A percentile compares a stretch with the other conserved stretches of the same genome.
These are phyloP conservation scores for Aphis craccivora DNA, from an alignment of 1,140 invertebrate species.

Conservation along the genomic window DNA sequence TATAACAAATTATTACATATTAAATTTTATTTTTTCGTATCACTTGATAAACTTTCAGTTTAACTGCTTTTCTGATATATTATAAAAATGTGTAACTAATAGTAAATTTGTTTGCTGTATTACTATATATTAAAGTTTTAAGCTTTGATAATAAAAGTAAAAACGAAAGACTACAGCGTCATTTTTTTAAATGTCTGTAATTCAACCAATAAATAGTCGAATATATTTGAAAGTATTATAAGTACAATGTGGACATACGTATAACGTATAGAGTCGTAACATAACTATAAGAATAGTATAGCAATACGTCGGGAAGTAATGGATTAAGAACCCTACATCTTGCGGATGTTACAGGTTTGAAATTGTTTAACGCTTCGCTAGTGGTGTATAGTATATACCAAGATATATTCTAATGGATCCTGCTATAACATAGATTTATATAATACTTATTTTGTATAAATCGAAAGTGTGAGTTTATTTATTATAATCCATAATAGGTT, in stretches of 20 bases:
- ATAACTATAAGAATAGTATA: neutral
- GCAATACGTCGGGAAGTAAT: neutral
- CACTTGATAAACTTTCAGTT: neutral
- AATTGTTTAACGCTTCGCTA: neutral
- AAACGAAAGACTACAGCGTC: neutral
- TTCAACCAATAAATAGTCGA: neutral
- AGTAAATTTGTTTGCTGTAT: neutral
- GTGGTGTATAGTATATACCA: neutral
- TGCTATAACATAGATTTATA: neutral
- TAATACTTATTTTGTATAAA: neutral
- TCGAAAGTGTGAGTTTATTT: neutral
- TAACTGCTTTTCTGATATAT: neutral
- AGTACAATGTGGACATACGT: neutral
- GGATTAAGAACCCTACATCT: neutral
- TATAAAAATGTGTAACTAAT: neutral
- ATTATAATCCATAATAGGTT: neutral
- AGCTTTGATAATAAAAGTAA: neutral
- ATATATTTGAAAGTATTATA: neutral
- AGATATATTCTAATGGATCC: neutral
- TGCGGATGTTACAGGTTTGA: neutral
- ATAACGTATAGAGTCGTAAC: neutral
- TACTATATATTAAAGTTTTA: neutral
- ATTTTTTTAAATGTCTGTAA: neutral
- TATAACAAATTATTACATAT: neutral
- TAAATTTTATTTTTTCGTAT: neutral